These are phyloP conservation scores for Heliconius charithonia DNA, from an alignment of 2,888 invertebrate genomes.

Conservation along the genomic window DNA sequence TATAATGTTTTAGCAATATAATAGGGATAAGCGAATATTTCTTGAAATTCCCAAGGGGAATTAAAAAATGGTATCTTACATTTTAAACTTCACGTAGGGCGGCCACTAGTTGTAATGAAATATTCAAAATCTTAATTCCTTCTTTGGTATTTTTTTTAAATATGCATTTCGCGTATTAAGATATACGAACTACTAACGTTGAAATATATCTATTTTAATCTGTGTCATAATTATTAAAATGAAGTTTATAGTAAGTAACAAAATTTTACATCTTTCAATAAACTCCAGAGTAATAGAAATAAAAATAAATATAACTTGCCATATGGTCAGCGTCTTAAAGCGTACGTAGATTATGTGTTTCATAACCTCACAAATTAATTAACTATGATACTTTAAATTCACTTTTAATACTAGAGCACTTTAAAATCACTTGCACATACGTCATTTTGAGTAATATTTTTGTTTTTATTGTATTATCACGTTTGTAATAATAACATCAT, in stretches of 20 bases:
- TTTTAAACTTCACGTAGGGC: no score
- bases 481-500: neutral
- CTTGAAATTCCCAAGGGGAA: no score
- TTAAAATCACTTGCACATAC: neutral
- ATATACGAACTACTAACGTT: neutral
- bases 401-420: neutral
- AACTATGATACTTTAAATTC: neutral
- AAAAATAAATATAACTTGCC: conserved; percentile 7
- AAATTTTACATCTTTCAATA: neutral
- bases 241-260: neutral
- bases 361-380: conserved; percentile 3
- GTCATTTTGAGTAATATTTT: neutral
- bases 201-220: neutral
- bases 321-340: neutral
- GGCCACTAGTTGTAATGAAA: neutral
- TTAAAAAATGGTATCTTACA: no score
- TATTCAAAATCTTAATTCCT: neutral
- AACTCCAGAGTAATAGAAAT: neutral
- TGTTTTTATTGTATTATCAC: neutral
- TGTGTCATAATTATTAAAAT: neutral
- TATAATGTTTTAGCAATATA: no score
- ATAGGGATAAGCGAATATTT: no score
- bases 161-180: neutral
- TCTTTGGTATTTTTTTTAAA: neutral
- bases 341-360: neutral